These are phyloP conservation scores for Ptychoptera albimana DNA, from an alignment of 2,888 invertebrate genomes.

Conservation along the genomic window DNA sequence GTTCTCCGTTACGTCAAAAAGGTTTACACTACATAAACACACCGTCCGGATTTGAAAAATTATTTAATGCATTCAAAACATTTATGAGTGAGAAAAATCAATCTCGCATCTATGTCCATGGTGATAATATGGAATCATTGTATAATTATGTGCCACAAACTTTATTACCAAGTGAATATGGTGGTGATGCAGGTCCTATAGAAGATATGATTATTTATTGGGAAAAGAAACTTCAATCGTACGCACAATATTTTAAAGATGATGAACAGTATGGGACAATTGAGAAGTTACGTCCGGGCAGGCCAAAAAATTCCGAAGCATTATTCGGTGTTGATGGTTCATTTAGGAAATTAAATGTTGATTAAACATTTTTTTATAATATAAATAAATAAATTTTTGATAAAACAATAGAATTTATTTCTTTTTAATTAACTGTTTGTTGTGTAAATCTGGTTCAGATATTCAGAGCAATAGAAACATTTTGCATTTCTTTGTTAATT, in stretches of 20 bases:
- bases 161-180: constrained; percentile 46
- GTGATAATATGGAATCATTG: constrained; percentile 37
- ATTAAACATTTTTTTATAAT: no score
- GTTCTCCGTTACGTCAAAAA: constrained; percentile 41
- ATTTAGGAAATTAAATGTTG: constrained; percentile 24
- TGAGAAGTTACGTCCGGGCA: constrained; percentile 22
- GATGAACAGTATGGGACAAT: constrained; percentile 20
- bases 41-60: constrained; percentile 38
- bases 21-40: constrained; percentile 42
- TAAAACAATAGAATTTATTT: no score
- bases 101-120: constrained; percentile 39
- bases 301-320: constrained; percentile 14
- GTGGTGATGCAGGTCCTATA: constrained; percentile 35
- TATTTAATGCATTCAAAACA: constrained; percentile 40
- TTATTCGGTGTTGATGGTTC: constrained; percentile 26
- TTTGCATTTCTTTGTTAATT: no score
- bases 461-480: no score
- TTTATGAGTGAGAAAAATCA: constrained; percentile 45
- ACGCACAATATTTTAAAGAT: constrained; percentile 21
- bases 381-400: no score
- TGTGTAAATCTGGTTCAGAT: no score
- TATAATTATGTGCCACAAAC: constrained; percentile 39
- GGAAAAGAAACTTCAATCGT: constrained; percentile 22
- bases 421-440: no score
- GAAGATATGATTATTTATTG: constrained; percentile 22